phyloP scores from a whole-genome alignment of 1,140 invertebrate genomes.

The Sycophaga agraensis region DNA sequence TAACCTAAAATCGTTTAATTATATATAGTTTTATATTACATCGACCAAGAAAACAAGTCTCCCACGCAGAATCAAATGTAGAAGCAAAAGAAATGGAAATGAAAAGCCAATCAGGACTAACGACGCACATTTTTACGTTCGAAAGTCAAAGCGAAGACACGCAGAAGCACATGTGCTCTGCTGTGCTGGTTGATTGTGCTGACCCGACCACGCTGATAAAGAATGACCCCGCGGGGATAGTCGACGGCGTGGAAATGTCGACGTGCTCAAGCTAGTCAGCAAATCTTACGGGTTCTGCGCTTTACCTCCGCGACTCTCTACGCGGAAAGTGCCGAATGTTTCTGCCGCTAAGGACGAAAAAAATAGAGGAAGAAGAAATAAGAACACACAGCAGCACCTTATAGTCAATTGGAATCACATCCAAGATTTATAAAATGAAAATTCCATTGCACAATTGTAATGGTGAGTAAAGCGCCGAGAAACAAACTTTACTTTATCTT shows the following conservation, averaged over 20 bases:
- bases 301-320: background rate
- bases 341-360: background rate
- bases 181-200: too few relatives aligned
- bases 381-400: too few relatives aligned
- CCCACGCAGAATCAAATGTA: too few relatives aligned
- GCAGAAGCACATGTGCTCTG: too few relatives aligned
- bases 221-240: background rate
- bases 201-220: slow-evolving; percentile 9
- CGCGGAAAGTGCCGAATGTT: background rate
- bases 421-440: slow-evolving; percentile 3
- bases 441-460: slow-evolving; percentile 3
- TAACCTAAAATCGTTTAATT: too few relatives aligned
- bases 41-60: too few relatives aligned
- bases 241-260: slow-evolving; percentile 6
- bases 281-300: background rate
- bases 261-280: background rate
- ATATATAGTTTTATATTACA: too few relatives aligned
- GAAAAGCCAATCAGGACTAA: too few relatives aligned
- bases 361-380: background rate
- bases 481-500: background rate
- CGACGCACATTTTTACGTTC: too few relatives aligned
- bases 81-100: too few relatives aligned
- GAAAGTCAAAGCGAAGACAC: too few relatives aligned
- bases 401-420: too few relatives aligned
- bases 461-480: slow-evolving; percentile 6